Conservation (phyloP, 2,888 invertebrate species). For the Xylocampa areola region DNA sequence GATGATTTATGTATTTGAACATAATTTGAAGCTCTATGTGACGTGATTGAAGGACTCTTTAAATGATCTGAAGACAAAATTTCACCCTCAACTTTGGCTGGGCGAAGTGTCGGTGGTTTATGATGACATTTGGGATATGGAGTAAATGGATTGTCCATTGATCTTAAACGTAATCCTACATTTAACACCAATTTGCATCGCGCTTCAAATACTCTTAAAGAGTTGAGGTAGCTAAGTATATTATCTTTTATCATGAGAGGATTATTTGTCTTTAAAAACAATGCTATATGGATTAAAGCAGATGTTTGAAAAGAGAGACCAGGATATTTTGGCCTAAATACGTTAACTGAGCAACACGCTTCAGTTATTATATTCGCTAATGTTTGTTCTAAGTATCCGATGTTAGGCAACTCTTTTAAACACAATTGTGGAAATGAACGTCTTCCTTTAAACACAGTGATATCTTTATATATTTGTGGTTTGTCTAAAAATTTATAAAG, state of each 20-base stretch:
- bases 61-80: constrained; percentile 15
- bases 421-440: constrained; percentile 78
- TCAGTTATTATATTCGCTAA: constrained; percentile 87
- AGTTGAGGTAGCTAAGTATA: constrained; percentile 75
- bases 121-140: constrained; percentile 79
- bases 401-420: constrained; percentile 85
- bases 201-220: constrained; percentile 72
- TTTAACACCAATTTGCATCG: constrained; percentile 78
- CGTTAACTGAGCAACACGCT: constrained; percentile 87
- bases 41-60: constrained; percentile 12
- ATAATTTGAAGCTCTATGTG: constrained; percentile 15
- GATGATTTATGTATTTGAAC: constrained; percentile 44
- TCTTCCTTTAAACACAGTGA: constrained; percentile 78
- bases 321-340: constrained; percentile 90
- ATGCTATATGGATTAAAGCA: constrained; percentile 88
- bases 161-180: constrained; percentile 84
- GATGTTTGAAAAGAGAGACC: constrained; percentile 87
- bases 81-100: not conserved
- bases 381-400: constrained; percentile 91
- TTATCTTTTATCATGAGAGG: constrained; percentile 67
- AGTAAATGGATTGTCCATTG: constrained; percentile 89
- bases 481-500: constrained; percentile 85
- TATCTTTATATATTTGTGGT: constrained; percentile 85
- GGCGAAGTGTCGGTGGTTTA: constrained; percentile 29
- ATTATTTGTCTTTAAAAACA: constrained; percentile 89